Base-by-base conservation (phyloP, 2,888 invertebrate species). In the Zaprionus obscuricornis region DNA sequence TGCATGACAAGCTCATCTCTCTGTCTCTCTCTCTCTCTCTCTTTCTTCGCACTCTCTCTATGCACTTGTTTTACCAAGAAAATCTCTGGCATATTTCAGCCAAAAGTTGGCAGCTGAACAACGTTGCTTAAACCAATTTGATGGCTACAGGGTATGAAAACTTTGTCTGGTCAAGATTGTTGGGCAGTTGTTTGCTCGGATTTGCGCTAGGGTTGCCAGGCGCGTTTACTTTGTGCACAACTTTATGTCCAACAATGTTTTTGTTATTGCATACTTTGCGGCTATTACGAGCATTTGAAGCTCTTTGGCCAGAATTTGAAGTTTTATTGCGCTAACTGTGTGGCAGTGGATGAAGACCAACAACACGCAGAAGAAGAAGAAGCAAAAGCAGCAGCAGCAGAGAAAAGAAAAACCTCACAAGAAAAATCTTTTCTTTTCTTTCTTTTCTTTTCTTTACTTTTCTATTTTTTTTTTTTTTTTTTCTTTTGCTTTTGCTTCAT, bases 241-340 rank as follows among this genome's bases (percentile, higher is more conserved):
- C 51, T 68, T 68, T 40, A 47, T 55, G 50, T 45, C 27, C 31
- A 37, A 50, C 58, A 55, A 59, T 58, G 50, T 67, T 72, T 66
- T 72, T 62, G 55, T 63, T 67, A 64, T 70, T 66, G 68, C 81
- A 74, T 74, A 74, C 74, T 77, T 76, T 79, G 74, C 67, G 81
- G 65, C 76, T 60, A 71, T 70, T 79, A 65, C 70, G 59, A 64
- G 65, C 55, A 71, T 74, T 67, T 64, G 51, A 65, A 60, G 68
- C 56, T 52, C 39, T 58, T 57, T 50, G 45, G 56, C 51, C 22
- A 29, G 39, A 49, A 52, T 59, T 57, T 57, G 22, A 70, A 77
- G 71, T 81, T 81, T 77, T 77, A 81, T 77, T 77, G 75, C 69
- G 54, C 39, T 46, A 40, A 7, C 16, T 6, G 16, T n/a, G n/a